Evolutionary conservation across 2,113 vertebrate genomes (phyloP).

Genomic region (Steatornis caripensis): DNA sequence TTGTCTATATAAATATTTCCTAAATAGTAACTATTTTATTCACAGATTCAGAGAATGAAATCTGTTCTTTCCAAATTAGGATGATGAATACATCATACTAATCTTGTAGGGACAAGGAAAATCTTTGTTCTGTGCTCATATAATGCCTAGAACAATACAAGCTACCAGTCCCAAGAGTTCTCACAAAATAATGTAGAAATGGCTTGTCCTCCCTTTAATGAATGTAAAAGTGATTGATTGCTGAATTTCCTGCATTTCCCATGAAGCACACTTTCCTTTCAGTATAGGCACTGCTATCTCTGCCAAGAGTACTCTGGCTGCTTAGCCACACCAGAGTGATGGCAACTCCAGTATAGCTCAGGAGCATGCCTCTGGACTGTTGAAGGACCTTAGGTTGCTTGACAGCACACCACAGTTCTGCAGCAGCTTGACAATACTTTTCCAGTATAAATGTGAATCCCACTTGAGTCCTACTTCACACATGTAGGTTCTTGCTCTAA

Average conservation of each 20-base stretch:
- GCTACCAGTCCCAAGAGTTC: background rate
- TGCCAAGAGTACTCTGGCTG: background rate
- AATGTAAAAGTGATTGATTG: background rate
- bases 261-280: background rate
- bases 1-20: background rate
- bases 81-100: background rate
- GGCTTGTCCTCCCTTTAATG: background rate
- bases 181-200: background rate
- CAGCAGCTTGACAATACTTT: background rate
- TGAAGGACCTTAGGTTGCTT: background rate
- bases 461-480: background rate
- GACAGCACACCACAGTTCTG: background rate
- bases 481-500: background rate
- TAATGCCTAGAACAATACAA: background rate
- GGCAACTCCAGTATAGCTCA: background rate
- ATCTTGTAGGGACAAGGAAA: background rate
- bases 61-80: background rate
- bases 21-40: background rate
- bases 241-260: background rate
- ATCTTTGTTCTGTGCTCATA: background rate
- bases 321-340: background rate
- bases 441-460: background rate
- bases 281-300: background rate
- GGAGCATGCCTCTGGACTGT: background rate
- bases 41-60: background rate